phyloP scores from a whole-genome alignment of 2,888 invertebrate species.

The Elmis aenea region DNA sequence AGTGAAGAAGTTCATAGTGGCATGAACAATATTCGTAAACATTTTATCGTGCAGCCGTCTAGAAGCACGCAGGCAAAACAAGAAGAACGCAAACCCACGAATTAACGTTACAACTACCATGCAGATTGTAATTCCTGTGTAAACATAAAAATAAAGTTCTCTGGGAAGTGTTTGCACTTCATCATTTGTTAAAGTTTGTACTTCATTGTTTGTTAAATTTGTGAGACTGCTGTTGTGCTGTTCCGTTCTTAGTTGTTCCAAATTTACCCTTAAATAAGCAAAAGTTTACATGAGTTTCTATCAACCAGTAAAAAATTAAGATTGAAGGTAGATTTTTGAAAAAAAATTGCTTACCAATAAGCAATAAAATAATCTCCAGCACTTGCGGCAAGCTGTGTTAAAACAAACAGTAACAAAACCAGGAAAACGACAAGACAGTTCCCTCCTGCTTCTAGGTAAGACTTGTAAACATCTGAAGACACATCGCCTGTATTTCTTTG shows the following conservation, averaged over 20 bases:
- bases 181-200: no score
- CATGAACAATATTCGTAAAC: conserved; percentile 75
- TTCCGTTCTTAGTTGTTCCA: no score
- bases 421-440: conserved; percentile 59
- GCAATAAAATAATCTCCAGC: conserved; percentile 78
- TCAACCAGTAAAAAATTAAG: no score
- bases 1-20: conserved; percentile 84
- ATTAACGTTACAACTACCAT: conserved; percentile 51
- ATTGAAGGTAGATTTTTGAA: no score
- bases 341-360: conserved; percentile 71
- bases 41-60: conserved; percentile 74
- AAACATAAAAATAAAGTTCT: no score
- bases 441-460: conserved; percentile 67
- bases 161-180: no score
- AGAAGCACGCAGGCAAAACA: conserved; percentile 69
- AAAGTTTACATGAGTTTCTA: no score
- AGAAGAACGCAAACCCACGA: conserved; percentile 62
- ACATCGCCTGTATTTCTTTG: conserved; percentile 53
- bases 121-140: conserved; percentile 48
- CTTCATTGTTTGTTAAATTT: no score
- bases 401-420: conserved; percentile 59
- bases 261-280: no score
- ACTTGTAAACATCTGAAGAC: conserved; percentile 50
- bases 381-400: conserved; percentile 71
- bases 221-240: no score